phyloP scores from a whole-genome alignment of 53 echinoderm and acorn worm species.

The Stichopus horrens region DNA sequence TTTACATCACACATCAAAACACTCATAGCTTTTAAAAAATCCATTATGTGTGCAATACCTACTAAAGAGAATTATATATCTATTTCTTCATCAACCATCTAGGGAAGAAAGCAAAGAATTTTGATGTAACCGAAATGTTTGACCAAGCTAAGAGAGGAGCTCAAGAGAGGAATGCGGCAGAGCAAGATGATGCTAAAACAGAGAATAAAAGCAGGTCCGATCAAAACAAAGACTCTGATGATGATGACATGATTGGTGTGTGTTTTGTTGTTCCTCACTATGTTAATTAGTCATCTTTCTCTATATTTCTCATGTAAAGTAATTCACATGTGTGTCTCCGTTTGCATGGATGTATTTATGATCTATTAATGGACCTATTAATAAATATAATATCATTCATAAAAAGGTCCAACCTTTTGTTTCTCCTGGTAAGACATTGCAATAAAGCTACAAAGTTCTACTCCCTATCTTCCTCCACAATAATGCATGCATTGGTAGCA shows the following conservation, averaged over 20 bases:
- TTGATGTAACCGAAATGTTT: slow-evolving; percentile 89
- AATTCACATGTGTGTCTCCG: neutral
- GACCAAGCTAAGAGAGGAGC: slow-evolving; percentile 84
- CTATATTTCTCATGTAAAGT: neutral
- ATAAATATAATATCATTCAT: too few relatives aligned
- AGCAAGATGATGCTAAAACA: slow-evolving; percentile 19
- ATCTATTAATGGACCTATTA: neutral
- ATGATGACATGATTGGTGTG: slow-evolving; percentile 71
- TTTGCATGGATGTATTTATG: neutral
- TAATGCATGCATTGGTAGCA: too few relatives aligned
- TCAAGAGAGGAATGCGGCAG: slow-evolving; percentile 50
- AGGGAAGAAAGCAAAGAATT: slow-evolving; percentile 73
- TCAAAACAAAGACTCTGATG: slow-evolving; percentile 25
- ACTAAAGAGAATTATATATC: too few relatives aligned
- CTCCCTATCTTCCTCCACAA: too few relatives aligned
- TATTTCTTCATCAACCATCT: neutral
- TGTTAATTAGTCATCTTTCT: neutral
- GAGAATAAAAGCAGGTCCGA: neutral
- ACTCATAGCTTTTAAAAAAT: too few relatives aligned
- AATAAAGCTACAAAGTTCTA: too few relatives aligned
- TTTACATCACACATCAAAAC: too few relatives aligned
- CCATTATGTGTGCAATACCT: too few relatives aligned
- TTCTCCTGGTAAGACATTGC: too few relatives aligned
- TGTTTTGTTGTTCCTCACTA: neutral
- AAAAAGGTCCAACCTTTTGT: too few relatives aligned